phyloP scores from a whole-genome alignment of 2,113 vertebrate species.

The Ageneiosus marmoratus region DNA sequence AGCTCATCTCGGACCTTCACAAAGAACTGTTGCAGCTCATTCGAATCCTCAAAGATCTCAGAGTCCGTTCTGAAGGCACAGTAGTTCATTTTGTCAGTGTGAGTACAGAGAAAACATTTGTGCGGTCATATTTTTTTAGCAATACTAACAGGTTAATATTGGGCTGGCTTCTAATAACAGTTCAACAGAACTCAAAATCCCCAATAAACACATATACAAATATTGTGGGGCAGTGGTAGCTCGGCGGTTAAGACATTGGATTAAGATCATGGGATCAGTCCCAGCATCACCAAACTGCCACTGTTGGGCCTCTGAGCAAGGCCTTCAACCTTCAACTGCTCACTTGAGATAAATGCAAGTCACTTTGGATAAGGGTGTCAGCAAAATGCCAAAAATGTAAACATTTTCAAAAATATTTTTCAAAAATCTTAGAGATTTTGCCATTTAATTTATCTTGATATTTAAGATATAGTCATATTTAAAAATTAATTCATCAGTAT shows the following conservation, averaged over 20 bases:
- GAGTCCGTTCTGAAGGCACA: constrained; percentile 86
- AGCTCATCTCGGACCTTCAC: constrained; percentile 97
- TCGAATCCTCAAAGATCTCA: constrained; percentile 94
- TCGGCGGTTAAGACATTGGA: too few species aligned
- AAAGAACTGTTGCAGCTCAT: constrained; percentile 97
- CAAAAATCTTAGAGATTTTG: not conserved
- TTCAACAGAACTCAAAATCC: not conserved
- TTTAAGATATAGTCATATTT: not conserved
- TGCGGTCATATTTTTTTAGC: not conserved
- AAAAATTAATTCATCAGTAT: not conserved
- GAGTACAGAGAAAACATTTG: not conserved
- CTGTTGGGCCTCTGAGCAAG: too few species aligned
- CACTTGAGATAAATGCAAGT: too few species aligned
- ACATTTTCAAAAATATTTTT: not conserved
- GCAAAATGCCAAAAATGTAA: too few species aligned
- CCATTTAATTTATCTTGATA: not conserved
- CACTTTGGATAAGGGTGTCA: too few species aligned
- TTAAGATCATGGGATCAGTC: too few species aligned
- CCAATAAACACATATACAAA: not conserved
- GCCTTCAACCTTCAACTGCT: too few species aligned
- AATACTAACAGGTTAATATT: not conserved
- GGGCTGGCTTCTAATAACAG: not conserved
- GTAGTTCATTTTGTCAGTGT: not conserved
- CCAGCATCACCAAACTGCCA: too few species aligned
- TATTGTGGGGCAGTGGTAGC: too few species aligned